phyloP scores from a whole-genome alignment of 35 echinoderm and acorn worm genomes.

The Ophiothrix spiculata region DNA sequence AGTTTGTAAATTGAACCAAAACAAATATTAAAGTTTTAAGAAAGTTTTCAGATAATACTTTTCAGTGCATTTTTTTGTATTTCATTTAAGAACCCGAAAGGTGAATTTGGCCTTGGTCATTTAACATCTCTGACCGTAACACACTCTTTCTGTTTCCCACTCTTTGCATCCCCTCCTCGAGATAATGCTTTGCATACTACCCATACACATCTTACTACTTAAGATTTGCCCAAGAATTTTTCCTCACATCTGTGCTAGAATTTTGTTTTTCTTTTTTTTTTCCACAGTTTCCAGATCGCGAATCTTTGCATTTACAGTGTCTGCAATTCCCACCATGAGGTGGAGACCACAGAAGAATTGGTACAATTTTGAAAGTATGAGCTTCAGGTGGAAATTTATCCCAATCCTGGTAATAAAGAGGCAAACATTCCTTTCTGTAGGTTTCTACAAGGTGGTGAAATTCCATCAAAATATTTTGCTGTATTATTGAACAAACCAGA shows the following conservation, averaged over 20 bases:
- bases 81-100: too few species aligned
- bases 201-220: background rate
- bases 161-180: slow-evolving; percentile 14
- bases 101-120: too few species aligned
- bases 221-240: background rate
- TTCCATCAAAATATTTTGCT: too few species aligned
- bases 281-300: background rate
- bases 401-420: background rate
- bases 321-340: slow-evolving; percentile 18
- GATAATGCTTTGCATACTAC: slow-evolving; percentile 20
- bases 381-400: background rate
- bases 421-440: slow-evolving; percentile 11
- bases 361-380: background rate
- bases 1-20: too few species aligned
- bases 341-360: slow-evolving; percentile 34
- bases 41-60: too few species aligned
- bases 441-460: background rate
- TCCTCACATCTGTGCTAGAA: background rate
- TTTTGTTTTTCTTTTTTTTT: background rate
- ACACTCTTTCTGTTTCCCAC: too few species aligned
- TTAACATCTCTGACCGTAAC: too few species aligned
- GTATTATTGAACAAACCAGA: too few species aligned
- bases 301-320: slow-evolving; percentile 19
- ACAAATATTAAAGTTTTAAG: too few species aligned
- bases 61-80: too few species aligned